Conservation (phyloP, 1,140 invertebrate genomes). For the Teleopsis dalmanni region DNA sequence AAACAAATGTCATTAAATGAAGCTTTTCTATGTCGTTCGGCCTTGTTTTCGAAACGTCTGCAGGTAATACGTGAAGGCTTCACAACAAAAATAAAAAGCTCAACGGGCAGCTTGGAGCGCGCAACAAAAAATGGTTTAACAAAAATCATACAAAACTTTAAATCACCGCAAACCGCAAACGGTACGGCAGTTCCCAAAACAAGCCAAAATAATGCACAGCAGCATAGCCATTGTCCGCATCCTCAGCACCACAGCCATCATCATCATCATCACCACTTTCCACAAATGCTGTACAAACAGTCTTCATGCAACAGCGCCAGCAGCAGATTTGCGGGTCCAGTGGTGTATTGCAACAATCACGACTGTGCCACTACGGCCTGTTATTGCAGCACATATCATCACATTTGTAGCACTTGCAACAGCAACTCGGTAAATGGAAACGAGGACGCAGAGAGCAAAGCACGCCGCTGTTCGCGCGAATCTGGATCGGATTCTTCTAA, state of each 20-base stretch:
- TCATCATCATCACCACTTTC: slow-evolving; percentile 7
- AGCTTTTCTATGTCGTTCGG: slow-evolving; percentile 68
- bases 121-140: slow-evolving; percentile 68
- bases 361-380: slow-evolving; percentile 28
- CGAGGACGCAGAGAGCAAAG: slow-evolving; percentile 40
- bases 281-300: slow-evolving; percentile 8
- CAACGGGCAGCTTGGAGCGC: slow-evolving; percentile 71
- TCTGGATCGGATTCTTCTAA: slow-evolving; percentile 87
- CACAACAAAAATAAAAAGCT: slow-evolving; percentile 70
- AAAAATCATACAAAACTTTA: slow-evolving; percentile 69
- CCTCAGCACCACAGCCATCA: slow-evolving; percentile 13
- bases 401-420: slow-evolving; percentile 13
- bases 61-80: slow-evolving; percentile 78
- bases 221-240: slow-evolving; percentile 8
- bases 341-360: slow-evolving; percentile 31
- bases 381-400: slow-evolving; percentile 37
- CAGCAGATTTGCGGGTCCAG: slow-evolving; percentile 19
- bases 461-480: slow-evolving; percentile 63
- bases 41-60: slow-evolving; percentile 64
- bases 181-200: not conserved
- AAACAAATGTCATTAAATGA: slow-evolving; percentile 84
- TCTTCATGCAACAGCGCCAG: not conserved
- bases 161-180: slow-evolving; percentile 19
- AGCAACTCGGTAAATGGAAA: slow-evolving; percentile 22
- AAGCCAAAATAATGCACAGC: not conserved